These are phyloP conservation scores for Propithecus perrieri DNA, from an alignment of 2,797 vertebrate genomes.

Conservation along the genomic window DNA sequence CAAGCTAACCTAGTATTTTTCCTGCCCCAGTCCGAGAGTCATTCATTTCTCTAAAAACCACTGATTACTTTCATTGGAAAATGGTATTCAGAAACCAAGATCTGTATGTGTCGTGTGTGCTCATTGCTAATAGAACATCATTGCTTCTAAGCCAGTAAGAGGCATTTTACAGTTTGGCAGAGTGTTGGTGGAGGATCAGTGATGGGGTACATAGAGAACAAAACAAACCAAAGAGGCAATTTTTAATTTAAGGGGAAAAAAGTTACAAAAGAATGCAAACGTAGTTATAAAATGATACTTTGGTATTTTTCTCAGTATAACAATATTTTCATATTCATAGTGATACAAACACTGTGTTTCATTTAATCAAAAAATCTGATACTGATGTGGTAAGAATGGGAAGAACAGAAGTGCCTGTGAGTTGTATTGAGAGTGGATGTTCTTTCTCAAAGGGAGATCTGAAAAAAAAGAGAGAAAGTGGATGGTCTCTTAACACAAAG, in stretches of 20 bases:
- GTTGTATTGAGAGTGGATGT: not conserved
- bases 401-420: not conserved
- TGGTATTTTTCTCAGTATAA: not conserved
- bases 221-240: not conserved
- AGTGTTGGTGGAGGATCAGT: not conserved
- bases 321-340: not conserved
- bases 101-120: not conserved
- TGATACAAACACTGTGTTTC: not conserved
- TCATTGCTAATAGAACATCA: not conserved
- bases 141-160: not conserved
- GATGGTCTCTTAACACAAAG: not conserved
- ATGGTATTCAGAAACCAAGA: not conserved
- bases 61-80: not conserved
- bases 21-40: not conserved
- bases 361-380: not conserved
- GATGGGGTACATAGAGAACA: not conserved
- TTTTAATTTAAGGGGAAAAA: not conserved
- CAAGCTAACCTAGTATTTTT: not conserved
- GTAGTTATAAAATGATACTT: not conserved
- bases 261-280: not conserved
- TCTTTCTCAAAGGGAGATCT: too few species aligned
- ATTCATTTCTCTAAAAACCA: not conserved
- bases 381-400: not conserved
- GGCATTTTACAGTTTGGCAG: not conserved
- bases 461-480: not conserved